Base-by-base conservation (phyloP, 2,888 invertebrate species). In the Leptinotarsa tumamoca region DNA sequence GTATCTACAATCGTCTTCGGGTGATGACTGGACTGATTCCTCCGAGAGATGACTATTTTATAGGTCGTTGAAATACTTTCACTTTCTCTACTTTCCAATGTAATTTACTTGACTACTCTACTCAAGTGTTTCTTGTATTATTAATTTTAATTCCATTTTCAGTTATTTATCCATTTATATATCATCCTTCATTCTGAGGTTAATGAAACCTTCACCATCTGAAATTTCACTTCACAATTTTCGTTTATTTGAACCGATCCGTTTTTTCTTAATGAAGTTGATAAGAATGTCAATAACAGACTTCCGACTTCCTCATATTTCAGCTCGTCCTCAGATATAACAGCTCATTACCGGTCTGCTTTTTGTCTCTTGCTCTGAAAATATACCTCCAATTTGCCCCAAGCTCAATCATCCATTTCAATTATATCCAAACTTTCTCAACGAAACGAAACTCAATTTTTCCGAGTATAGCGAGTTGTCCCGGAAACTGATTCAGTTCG, bases 371-470 rank as follows among this genome's bases (percentile, higher is more conserved):
- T 58, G 15, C n/a, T 58, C 23, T 14, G 23, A 23, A 13, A 58
- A 58, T 15, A 14, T 23, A 58, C 58, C 15, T 21, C 58, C 58
- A 58, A 21, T 58, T 23, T 58, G 10, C 21, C 23, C 21, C 58
- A 23, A 23, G 23, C 58, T 23, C 23, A 58, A 23, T 58, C 58
- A 58, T 58, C 58, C 58, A 58, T 58, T 58, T 58, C 58, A 23
- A 58, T 58, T 58, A 58, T 58, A 15, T 18, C 58, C 58, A 23
- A 58, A 58, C 58, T 58, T 58, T 58, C 23, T 14, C 23, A 58
- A 58, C 15, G 23, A 4, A 23, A 15, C 18, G 14, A 13, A 58
- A 13, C 58, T 13, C 23, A 58, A 23, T 58, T 58, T 58, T 58
- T 58, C 21, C 58, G 54, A 54, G 54, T 13, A 54, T 18, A 18